These are phyloP conservation scores for Solenopsis fugax DNA, from an alignment of 1,140 invertebrate genomes.

Conservation along the genomic window DNA sequence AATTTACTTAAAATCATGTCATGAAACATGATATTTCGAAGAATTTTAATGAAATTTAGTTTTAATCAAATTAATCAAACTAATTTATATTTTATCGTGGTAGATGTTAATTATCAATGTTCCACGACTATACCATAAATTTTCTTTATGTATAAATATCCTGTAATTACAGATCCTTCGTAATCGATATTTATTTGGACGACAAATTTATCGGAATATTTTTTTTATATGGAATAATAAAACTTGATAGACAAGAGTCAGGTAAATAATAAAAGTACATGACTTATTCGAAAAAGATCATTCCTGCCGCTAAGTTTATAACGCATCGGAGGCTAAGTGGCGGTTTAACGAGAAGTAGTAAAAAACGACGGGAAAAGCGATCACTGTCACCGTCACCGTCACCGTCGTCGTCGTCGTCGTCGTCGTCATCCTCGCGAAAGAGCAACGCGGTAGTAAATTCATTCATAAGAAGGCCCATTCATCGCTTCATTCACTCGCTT, in stretches of 20 bases:
- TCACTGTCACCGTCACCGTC: background rate
- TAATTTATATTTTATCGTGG: too few relatives aligned
- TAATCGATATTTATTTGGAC: background rate
- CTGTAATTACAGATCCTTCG: background rate
- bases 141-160: background rate
- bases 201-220: background rate
- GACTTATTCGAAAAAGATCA: background rate
- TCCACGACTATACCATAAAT: too few relatives aligned
- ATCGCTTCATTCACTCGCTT: constrained; percentile 74
- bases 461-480: constrained; percentile 76
- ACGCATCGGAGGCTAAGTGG: background rate
- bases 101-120: too few relatives aligned
- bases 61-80: too few relatives aligned
- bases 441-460: constrained; percentile 72
- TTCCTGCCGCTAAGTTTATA: background rate
- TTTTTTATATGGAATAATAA: background rate
- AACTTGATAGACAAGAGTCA: background rate
- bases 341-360: constrained; percentile 36
- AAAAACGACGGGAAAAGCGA: constrained; percentile 9
- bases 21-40: too few relatives aligned
- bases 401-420: background rate
- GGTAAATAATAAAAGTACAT: background rate
- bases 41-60: too few relatives aligned
- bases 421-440: constrained; percentile 25
- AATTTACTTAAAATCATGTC: too few relatives aligned